Percentiles rank a stretch among this genome's conserved stretches.
Evolutionary conservation across 2,113 vertebrate genomes (phyloP).

Genomic region (Hippoglossus stenolepis): DNA sequence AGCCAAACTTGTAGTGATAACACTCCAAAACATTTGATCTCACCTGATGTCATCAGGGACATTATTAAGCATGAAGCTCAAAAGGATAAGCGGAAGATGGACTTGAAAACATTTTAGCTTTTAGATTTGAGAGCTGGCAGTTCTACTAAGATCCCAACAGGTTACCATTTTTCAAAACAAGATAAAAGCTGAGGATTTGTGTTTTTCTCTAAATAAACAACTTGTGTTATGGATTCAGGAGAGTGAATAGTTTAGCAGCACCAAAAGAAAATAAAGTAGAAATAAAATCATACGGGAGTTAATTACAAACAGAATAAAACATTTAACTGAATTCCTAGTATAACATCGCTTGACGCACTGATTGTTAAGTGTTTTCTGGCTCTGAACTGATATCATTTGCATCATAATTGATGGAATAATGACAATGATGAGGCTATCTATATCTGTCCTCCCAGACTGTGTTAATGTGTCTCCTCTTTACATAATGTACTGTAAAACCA

Average conservation of each 20-base stretch:
- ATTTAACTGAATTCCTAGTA: background rate
- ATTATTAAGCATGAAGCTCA: too few relatives aligned
- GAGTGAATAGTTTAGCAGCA: background rate
- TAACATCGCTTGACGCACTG: background rate
- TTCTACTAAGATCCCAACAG: too few relatives aligned
- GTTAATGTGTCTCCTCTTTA: background rate
- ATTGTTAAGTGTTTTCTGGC: background rate
- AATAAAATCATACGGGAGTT: background rate
- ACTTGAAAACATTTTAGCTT: too few relatives aligned
- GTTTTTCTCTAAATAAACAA: too few relatives aligned
- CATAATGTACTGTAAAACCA: background rate
- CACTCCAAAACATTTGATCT: too few relatives aligned
- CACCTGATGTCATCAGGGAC: too few relatives aligned
- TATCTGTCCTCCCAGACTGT: background rate
- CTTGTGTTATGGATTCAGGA: too few relatives aligned
- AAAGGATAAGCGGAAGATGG: too few relatives aligned
- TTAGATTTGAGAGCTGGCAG: too few relatives aligned
- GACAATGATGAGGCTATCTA: background rate
- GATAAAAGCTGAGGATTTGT: background rate
- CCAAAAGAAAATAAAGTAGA: background rate
- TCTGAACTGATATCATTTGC: background rate
- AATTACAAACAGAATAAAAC: background rate
- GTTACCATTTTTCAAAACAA: background rate
- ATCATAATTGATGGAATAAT: background rate
- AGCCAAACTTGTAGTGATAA: too few relatives aligned